These are phyloP conservation scores for Orycteropus afer DNA, from an alignment of 2,113 vertebrate species.

Conservation along the genomic window DNA sequence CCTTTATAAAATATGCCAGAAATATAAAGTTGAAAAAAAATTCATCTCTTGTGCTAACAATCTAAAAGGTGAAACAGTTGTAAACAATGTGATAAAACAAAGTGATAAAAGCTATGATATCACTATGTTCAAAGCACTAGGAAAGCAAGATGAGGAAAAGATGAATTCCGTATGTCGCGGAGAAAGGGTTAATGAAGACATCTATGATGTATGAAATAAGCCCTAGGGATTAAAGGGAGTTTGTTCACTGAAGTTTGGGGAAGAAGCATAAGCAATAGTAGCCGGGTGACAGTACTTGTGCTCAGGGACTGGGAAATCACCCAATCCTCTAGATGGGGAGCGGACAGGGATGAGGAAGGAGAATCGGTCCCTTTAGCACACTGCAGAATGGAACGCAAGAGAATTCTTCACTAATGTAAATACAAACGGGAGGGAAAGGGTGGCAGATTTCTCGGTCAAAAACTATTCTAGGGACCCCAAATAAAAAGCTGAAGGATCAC, in stretches of 20 bases:
- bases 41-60: neutral
- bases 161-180: neutral
- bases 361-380: neutral
- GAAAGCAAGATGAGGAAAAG: neutral
- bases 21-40: neutral
- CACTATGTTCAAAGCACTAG: neutral
- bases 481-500: neutral
- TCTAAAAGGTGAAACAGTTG: neutral
- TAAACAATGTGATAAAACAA: neutral
- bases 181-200: neutral
- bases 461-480: neutral
- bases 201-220: neutral
- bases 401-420: neutral
- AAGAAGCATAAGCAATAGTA: neutral
- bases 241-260: neutral
- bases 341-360: neutral
- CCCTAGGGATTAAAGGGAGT: neutral
- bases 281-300: neutral
- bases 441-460: neutral
- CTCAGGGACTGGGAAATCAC: neutral
- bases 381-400: neutral
- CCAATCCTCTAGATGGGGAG: neutral
- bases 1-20: neutral
- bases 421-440: neutral
- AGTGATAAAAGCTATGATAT: neutral